Evolutionary conservation across 2,797 vertebrate genomes (phyloP), one percentile per base, ranked within the genome.

Genomic region (Ceyx erithaca): DNA sequence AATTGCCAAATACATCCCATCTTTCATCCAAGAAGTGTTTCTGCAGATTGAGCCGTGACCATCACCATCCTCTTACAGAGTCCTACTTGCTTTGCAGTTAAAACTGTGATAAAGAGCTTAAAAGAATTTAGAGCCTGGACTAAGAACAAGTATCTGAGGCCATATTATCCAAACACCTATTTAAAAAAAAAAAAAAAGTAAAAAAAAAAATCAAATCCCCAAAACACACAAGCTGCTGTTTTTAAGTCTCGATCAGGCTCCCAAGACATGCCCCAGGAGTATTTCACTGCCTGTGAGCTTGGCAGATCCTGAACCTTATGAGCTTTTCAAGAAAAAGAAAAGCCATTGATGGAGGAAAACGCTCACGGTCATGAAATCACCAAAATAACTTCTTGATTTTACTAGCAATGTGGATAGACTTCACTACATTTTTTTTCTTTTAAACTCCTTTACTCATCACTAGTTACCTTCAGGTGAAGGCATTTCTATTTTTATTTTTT

Each of bases 391-490:
- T 4, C 0, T 23, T 31, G 14, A 30, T 80, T 92, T 94, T 71
- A 73, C 31, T n/a, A 48, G 30, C 51, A 41, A 22, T 30, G 15
- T 30, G 14, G 63, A 77, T 88, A 75, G 51, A 51, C 14, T 87
- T 89, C 7, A 41, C 40, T 19, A 1, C 11, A 40, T 58, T 35
- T 69, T 30, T 48, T 49, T 45, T 13, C 20, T 55, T 82, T 51
- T 64, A 54, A 75, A 57, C n/a, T 35, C 20, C 31, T 80, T 82
- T 40, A 9, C 46, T 64, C 37, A 82, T 54, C 57, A 59, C 35
- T 40, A 28, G 82, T 62, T 78, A 57, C 59, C 37, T 83, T 66
- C 90, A 90, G 25, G 59, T 88, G 6, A 91, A 86, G 57, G 30
- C n/a, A 77, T 71, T 88, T 82, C 80, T 77, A 33, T 25, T 8